Percentiles rank a stretch among this genome's conserved stretches.
Conservation (phyloP, 30 jellyfish, hydroid and myxozoan species). For the Catostylus mosaicus region DNA sequence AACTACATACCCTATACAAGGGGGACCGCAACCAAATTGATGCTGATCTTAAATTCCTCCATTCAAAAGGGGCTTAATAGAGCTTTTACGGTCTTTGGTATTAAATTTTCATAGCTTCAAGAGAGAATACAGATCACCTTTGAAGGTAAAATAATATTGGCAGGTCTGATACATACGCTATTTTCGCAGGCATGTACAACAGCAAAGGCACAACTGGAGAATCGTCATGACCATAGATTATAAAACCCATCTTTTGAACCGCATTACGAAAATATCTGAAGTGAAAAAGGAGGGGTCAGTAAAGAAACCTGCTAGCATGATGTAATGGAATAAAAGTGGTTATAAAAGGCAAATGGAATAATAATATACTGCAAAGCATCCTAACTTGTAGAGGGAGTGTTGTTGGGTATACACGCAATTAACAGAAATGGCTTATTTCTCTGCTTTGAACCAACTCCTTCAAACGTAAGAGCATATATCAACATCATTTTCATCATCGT, state of each 20-base stretch:
- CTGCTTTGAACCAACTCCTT: neutral
- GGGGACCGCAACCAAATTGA: too few species aligned
- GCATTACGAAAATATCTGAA: slow-evolving; percentile 78
- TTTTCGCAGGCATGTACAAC: slow-evolving; percentile 94
- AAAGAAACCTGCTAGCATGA: neutral
- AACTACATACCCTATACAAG: too few species aligned
- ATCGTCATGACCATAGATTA: slow-evolving; percentile 97
- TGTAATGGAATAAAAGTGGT: neutral
- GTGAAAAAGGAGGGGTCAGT: neutral
- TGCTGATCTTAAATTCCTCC: too few species aligned
- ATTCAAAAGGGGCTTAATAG: too few species aligned
- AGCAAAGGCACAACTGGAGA: slow-evolving; percentile 98
- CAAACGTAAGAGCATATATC: too few species aligned
- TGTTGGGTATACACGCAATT: neutral
- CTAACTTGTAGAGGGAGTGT: neutral
- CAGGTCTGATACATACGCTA: slow-evolving; percentile 96
- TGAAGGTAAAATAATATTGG: too few species aligned
- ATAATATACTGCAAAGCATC: neutral
- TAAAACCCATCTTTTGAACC: slow-evolving; percentile 90
- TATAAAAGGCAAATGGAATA: neutral
- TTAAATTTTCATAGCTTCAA: too few species aligned
- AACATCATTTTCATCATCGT: too few species aligned
- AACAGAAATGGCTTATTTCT: neutral
- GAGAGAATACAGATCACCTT: too few species aligned
- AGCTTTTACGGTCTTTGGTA: too few species aligned